Base-by-base conservation (phyloP, 2,888 invertebrate species). In the Drosophila rubida region DNA sequence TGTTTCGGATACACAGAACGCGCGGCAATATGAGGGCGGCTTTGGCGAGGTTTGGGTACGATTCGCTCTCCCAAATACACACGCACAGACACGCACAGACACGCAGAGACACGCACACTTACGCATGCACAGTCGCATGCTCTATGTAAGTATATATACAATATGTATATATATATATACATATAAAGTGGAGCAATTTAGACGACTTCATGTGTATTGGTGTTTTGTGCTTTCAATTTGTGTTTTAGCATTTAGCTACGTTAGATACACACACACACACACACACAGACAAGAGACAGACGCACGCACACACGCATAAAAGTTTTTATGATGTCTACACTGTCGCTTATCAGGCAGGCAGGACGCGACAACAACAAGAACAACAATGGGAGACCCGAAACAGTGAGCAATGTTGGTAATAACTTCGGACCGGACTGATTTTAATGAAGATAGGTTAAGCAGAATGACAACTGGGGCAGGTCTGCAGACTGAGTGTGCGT, bases 321-420 rank as follows among this genome's bases (percentile, higher is more conserved):
- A 64, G 64, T 73, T 77, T 76, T 85, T 84, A 82, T 86, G 82
- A 86, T 86, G 86, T 85, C 85, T 85, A 82, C 79, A 80, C 78
- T 75, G 80, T 80, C 82, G 75, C 80, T 78, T 79, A 79, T 80
- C 83, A 73, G 79, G 57, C 64, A 69, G 41, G 62, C 69, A 60
- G 51, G 58, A 58, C 58, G 51, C 57, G 58, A 59, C 70, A 41
- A 54, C 51, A 66, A 72, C 58, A 60, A 62, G 61, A 58, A 54
- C 67, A 14, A 8, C 4, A 11, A 39, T 4, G 39, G 13, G 9
- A 44, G 32, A 51, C 11, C 50, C 45, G 39, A 39, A 57, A 61
- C 61, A 61, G 58, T 68, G 63, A 61, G 58, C 69, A 61, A 70
- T 62, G 55, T 44, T 65, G 70, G 66, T 59, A 64, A 75, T 68